Evolutionary conservation across 1,140 invertebrate species (phyloP).

Genomic region (Nasonia giraulti): DNA sequence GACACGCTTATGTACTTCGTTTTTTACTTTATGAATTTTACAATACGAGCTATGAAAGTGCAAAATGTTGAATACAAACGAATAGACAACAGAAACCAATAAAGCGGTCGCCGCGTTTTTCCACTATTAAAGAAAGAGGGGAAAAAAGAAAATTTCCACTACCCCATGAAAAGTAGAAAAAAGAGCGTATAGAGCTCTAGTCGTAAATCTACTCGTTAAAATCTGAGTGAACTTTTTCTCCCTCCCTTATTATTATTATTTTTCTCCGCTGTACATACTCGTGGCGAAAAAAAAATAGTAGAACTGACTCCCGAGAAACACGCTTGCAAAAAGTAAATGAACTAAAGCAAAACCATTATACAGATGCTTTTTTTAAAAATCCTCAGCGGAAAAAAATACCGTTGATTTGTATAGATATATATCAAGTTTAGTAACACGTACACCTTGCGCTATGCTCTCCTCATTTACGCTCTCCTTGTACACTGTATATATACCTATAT

Average conservation of each 20-base stretch:
- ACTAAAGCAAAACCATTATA: neutral
- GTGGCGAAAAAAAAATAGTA: too few relatives aligned
- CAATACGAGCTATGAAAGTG: too few relatives aligned
- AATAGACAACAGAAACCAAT: too few relatives aligned
- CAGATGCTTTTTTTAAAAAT: neutral
- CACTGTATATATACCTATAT: constrained; percentile 6
- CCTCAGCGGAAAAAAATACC: neutral
- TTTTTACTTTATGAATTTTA: too few relatives aligned
- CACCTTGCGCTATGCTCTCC: constrained; percentile 38
- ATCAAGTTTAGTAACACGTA: constrained; percentile 30
- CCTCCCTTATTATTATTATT: neutral
- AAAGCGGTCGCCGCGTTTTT: neutral
- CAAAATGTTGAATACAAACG: too few relatives aligned
- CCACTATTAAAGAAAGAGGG: neutral
- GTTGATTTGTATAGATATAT: neutral
- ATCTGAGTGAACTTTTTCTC: neutral
- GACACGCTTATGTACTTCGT: neutral
- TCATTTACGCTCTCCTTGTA: constrained; percentile 24
- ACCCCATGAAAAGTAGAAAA: neutral
- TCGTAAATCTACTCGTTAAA: constrained; percentile 13
- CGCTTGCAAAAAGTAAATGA: neutral
- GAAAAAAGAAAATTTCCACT: neutral
- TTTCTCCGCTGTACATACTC: neutral
- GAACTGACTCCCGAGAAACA: neutral
- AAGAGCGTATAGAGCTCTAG: neutral